Evolutionary conservation across 1,140 invertebrate species (phyloP).

Genomic region (Trinorchestia longiramus): DNA sequence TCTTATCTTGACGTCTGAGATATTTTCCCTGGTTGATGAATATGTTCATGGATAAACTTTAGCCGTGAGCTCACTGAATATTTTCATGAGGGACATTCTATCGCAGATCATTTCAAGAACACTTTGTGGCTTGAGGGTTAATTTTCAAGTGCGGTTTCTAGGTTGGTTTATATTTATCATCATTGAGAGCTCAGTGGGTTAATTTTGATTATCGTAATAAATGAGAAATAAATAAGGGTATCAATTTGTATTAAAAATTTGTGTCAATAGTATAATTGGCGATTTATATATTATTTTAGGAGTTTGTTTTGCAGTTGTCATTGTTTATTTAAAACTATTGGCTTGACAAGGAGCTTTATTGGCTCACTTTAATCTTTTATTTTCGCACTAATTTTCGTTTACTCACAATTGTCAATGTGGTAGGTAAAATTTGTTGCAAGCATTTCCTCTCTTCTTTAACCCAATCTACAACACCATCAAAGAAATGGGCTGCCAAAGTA

Average conservation of each 20-base stretch:
- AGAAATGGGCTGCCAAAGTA: no score
- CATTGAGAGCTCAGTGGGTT: neutral
- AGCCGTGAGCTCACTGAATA: neutral
- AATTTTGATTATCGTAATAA: neutral
- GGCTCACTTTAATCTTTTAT: no score
- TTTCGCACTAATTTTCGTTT: no score
- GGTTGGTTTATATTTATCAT: neutral
- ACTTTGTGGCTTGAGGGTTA: neutral
- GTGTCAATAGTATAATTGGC: no score
- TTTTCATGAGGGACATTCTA: neutral
- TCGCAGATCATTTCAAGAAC: neutral
- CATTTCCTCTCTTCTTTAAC: no score
- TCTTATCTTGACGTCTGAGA: constrained; percentile 27
- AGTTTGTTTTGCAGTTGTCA: no score
- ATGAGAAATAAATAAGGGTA: neutral
- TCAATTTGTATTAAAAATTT: neutral
- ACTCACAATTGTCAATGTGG: no score
- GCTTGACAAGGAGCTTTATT: no score
- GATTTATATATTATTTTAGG: no score
- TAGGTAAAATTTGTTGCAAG: no score
- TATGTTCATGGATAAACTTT: constrained; percentile 47
- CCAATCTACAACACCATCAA: no score
- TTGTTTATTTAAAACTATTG: no score
- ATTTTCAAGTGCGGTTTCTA: neutral
- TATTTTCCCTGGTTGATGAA: constrained; percentile 38